These are phyloP conservation scores for Peromyscus maniculatus DNA, from an alignment of 2,113 vertebrate species.

Conservation along the genomic window DNA sequence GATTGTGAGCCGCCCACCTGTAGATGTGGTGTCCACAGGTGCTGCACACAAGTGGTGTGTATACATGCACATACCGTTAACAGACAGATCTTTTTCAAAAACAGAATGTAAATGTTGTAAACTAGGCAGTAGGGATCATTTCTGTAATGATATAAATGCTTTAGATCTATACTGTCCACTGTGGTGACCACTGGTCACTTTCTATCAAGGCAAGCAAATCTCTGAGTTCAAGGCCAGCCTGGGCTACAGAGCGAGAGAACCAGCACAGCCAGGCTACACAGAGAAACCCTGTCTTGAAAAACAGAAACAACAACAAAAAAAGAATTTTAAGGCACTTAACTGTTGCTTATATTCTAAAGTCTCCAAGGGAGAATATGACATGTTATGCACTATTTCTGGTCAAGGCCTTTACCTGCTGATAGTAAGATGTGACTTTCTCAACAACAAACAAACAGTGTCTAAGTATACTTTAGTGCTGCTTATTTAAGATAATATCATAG, in stretches of 20 bases:
- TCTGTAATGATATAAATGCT: neutral
- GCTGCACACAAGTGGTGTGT: neutral
- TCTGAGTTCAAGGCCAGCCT: neutral
- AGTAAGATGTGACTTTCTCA: constrained; percentile 82
- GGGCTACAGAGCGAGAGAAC: neutral
- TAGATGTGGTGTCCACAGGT: neutral
- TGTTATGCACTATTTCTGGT: constrained; percentile 82
- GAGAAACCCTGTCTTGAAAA: neutral
- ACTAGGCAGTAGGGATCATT: neutral
- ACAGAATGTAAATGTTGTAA: neutral
- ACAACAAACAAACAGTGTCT: constrained; percentile 72
- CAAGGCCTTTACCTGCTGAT: constrained; percentile 83
- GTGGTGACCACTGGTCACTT: neutral
- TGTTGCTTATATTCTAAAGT: constrained; percentile 75
- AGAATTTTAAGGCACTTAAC: constrained; percentile 68
- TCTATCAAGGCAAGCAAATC: neutral
- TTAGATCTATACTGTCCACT: neutral
- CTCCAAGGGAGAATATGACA: constrained; percentile 78
- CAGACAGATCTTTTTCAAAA: neutral
- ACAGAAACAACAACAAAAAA: neutral
- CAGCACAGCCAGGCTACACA: neutral
- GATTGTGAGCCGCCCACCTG: neutral
- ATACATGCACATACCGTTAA: neutral
- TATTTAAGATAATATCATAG: constrained; percentile 85
- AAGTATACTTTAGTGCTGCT: constrained; percentile 76